A percentile compares a stretch with the other conserved stretches of the same genome.
phyloP scores from a whole-genome alignment of 2,888 invertebrate genomes.

The Mimachlamys varia region DNA sequence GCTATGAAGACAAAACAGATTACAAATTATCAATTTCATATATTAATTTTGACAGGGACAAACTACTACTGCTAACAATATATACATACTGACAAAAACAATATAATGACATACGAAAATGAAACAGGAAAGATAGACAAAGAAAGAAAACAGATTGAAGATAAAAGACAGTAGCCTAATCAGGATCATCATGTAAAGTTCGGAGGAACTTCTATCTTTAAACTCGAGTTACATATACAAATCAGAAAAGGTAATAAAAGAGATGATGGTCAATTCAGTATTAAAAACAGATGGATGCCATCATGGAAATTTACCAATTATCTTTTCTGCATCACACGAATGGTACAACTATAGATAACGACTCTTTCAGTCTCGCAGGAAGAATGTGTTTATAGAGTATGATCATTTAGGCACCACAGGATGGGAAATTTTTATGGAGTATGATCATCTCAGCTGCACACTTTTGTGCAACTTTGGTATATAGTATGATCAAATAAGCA shows the following conservation, averaged over 20 bases:
- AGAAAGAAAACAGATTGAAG: not conserved
- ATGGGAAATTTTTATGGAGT: not conserved
- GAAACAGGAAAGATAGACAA: slow-evolving; percentile 4
- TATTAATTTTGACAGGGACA: not conserved
- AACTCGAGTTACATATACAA: not conserved
- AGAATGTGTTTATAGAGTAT: not conserved
- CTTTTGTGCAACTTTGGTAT: not conserved
- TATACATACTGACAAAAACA: not conserved
- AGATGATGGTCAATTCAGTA: no score
- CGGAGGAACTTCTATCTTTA: no score
- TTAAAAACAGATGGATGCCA: not conserved
- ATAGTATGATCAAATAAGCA: not conserved
- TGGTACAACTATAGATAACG: no score
- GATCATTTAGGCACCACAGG: not conserved
- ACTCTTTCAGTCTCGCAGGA: no score
- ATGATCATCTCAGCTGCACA: no score
- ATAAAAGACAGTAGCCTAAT: not conserved
- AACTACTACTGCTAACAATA: not conserved
- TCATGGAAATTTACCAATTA: not conserved
- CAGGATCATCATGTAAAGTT: no score
- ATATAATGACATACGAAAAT: not conserved
- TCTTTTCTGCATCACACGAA: not conserved
- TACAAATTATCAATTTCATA: not conserved
- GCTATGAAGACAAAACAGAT: not conserved
- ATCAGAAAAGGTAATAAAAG: not conserved